Base-by-base conservation (phyloP, 37 sponge, comb jelly and placozoan species). In the Petrosia ficiformis region DNA sequence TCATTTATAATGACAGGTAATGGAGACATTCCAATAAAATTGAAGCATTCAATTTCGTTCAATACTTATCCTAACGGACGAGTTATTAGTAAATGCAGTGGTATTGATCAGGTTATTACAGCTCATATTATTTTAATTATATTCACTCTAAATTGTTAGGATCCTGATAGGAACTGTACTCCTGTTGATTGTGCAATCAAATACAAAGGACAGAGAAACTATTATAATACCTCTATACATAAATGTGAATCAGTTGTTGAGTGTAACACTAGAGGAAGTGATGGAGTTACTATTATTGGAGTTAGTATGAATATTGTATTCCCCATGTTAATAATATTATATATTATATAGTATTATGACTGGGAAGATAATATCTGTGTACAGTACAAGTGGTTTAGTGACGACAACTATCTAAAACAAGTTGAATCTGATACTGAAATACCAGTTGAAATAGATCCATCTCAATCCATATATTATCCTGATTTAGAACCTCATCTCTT, bases 171-270 rank as follows among this genome's bases (percentile, higher is more conserved):
- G 65, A 40, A 70, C 1, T 94, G 95, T 34, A 25, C 70, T 0
- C 95, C 91, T 19, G 92, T 82, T 1, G 92, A 94, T 72, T 94
- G 95, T 79, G 85, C 89, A 33, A 79, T 94, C 32, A 94, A 94
- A 78, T 94, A 94, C 84, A 86, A 83, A 59, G 95, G 95, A 1
- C 63, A 39, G 77, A 86, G 95, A 44, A 94, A 80, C 80, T 90
- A 74, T 86, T 94, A 91, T 76, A 54, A 82, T 6, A 90, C 77
- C 63, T 54, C 39, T 11, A 87, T 85, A 10, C 77, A 68, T 28
- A 86, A 79, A 63, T 94, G 95, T 78, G 95, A 90, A 70, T 33
- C 78, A 34, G 92, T 94, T 22, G 92, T 76, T 0, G 57, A 78
- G 29, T 94, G 95, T 58, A 75, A 84, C 67, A 94, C 95, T 24